Percentiles rank a stretch among this genome's conserved stretches.
These are phyloP conservation scores for Cyprinodon diabolis DNA, from an alignment of 2,797 vertebrate species.

Conservation along the genomic window DNA sequence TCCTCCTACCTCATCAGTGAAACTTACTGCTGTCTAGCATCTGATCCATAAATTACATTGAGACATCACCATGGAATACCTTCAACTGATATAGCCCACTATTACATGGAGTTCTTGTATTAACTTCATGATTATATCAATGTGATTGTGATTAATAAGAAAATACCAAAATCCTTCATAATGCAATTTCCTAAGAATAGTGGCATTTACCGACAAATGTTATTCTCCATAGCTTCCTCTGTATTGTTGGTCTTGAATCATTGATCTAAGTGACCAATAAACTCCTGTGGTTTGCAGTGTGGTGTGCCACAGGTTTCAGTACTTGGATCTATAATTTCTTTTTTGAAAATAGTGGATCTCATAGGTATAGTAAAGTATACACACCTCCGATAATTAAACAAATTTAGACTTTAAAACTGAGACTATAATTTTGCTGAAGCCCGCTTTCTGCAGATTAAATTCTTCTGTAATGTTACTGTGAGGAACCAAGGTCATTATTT, in stretches of 20 bases:
- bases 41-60: constrained; percentile 76
- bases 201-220: not conserved
- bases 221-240: not conserved
- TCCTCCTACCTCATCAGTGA: constrained; percentile 24
- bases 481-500: constrained; percentile 41
- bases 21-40: constrained; percentile 64
- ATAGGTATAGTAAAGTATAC: too few relatives aligned
- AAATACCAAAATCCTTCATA: not conserved
- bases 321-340: not conserved
- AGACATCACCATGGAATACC: constrained; percentile 62
- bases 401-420: too few relatives aligned
- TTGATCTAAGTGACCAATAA: too few relatives aligned
- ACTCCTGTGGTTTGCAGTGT: too few relatives aligned
- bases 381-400: too few relatives aligned
- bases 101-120: constrained; percentile 2
- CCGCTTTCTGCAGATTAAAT: not conserved
- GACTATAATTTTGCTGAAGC: not conserved
- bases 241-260: too few relatives aligned
- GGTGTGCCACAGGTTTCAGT: not conserved
- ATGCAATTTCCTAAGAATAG: not conserved
- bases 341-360: not conserved
- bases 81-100: constrained; percentile 69
- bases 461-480: constrained; percentile 8
- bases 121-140: not conserved
- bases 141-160: not conserved